phyloP scores from a whole-genome alignment of 2,113 vertebrate genomes.

The Myiozetetes cayanensis region DNA sequence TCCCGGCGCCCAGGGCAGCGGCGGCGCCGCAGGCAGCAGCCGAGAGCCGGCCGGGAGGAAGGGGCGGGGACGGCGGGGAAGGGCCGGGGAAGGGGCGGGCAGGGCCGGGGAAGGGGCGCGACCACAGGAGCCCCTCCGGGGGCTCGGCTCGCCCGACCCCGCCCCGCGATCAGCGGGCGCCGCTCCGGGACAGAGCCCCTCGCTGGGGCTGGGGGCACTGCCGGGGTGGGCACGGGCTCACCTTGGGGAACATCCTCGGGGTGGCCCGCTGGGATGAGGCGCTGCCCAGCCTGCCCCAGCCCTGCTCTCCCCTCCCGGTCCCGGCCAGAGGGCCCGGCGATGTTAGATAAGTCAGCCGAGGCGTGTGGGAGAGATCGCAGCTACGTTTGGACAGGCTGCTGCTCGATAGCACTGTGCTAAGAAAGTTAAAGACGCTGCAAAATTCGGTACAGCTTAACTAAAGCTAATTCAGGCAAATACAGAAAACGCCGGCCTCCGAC shows the following conservation, averaged over 20 bases:
- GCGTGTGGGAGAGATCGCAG: accelerated
- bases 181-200: no score
- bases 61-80: background rate
- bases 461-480: background rate
- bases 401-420: accelerated
- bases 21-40: constrained; percentile 31
- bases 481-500: background rate
- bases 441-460: background rate
- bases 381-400: accelerated
- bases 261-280: accelerated
- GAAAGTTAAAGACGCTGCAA: background rate
- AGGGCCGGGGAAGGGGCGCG: background rate
- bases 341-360: no score
- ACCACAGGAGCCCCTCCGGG: background rate
- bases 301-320: accelerated
- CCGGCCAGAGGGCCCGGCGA: background rate
- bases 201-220: background rate
- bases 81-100: background rate
- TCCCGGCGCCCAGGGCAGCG: constrained; percentile 36
- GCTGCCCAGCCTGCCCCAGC: accelerated
- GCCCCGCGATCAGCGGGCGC: background rate
- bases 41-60: background rate
- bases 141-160: background rate
- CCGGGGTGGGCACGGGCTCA: accelerated
- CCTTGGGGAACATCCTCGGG: accelerated